Conservation (phyloP, 1,140 invertebrate species). For the Microvelia longipes region DNA sequence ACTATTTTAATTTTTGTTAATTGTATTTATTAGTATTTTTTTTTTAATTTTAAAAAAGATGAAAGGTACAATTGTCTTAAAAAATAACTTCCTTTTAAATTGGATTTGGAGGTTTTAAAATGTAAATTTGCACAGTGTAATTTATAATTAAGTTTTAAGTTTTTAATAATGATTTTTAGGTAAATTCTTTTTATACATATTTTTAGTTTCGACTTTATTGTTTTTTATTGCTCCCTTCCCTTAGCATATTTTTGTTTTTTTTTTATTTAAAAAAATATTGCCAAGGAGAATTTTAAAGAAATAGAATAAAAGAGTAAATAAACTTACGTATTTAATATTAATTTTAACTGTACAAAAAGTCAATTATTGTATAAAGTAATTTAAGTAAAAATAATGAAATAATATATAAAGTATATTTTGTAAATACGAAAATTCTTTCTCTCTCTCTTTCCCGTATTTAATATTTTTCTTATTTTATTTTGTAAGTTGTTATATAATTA, state of each 20-base stretch:
- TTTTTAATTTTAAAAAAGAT: slow-evolving; percentile 14
- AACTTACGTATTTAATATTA: no score
- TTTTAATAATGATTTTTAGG: slow-evolving; percentile 22
- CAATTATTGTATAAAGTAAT: no score
- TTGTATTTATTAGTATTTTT: slow-evolving; percentile 21
- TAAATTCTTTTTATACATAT: slow-evolving; percentile 33
- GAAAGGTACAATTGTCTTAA: slow-evolving; percentile 9
- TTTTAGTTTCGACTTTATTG: slow-evolving; percentile 32
- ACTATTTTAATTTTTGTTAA: slow-evolving; percentile 14
- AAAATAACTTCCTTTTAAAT: background rate
- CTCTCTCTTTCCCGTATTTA: no score
- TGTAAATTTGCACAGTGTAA: slow-evolving; percentile 26
- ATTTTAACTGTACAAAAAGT: no score
- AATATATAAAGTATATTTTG: no score
- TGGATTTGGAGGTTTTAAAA: slow-evolving; percentile 6
- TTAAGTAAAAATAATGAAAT: no score
- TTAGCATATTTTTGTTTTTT: slow-evolving; percentile 11
- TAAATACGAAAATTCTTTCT: no score
- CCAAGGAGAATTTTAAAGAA: no score
- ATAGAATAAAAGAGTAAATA: no score
- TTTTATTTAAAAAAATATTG: no score
- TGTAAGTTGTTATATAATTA: no score
- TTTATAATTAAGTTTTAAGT: slow-evolving; percentile 14
- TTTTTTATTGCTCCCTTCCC: slow-evolving; percentile 37
- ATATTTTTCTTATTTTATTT: no score